phyloP scores from a whole-genome alignment of 2,888 invertebrate species.

The Trimorus sp. region DNA sequence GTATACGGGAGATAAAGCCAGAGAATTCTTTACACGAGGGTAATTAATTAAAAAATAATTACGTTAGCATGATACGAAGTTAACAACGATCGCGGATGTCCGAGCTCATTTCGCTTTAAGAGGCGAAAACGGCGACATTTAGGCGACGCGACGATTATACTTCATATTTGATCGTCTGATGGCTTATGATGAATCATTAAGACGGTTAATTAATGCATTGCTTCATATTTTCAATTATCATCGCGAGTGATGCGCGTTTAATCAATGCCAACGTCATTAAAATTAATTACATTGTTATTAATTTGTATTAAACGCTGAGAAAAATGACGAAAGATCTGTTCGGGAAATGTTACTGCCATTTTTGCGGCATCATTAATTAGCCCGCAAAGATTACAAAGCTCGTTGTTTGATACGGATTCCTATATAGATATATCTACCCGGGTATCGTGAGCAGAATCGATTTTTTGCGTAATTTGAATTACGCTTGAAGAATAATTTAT shows the following conservation, averaged over 20 bases:
- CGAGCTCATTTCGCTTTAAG: slow-evolving; percentile 28
- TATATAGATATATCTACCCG: background rate
- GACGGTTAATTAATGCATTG: slow-evolving; percentile 44
- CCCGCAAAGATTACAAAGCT: slow-evolving; percentile 2
- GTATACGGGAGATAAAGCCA: too few species aligned
- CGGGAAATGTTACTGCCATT: slow-evolving; percentile 4
- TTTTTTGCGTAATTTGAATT: background rate
- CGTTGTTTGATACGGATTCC: background rate
- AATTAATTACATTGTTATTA: slow-evolving; percentile 37
- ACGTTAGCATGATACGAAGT: slow-evolving; percentile 41
- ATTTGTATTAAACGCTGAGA: slow-evolving; percentile 22
- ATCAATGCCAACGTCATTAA: slow-evolving; percentile 43
- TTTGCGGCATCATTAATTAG: background rate
- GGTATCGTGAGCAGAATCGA: background rate
- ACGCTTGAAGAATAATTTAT: too few species aligned
- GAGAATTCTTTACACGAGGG: slow-evolving; percentile 24
- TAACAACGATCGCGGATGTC: slow-evolving; percentile 45
- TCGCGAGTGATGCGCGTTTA: slow-evolving; percentile 29
- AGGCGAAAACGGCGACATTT: slow-evolving; percentile 31
- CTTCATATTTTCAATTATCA: slow-evolving; percentile 49
- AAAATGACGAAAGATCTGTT: slow-evolving; percentile 16
- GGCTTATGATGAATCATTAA: slow-evolving; percentile 32
- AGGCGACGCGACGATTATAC: slow-evolving; percentile 29
- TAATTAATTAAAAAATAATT: slow-evolving; percentile 48
- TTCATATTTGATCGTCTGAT: slow-evolving; percentile 36